Conservation (phyloP, 1,140 invertebrate species). For the Zaprionus inermis region DNA sequence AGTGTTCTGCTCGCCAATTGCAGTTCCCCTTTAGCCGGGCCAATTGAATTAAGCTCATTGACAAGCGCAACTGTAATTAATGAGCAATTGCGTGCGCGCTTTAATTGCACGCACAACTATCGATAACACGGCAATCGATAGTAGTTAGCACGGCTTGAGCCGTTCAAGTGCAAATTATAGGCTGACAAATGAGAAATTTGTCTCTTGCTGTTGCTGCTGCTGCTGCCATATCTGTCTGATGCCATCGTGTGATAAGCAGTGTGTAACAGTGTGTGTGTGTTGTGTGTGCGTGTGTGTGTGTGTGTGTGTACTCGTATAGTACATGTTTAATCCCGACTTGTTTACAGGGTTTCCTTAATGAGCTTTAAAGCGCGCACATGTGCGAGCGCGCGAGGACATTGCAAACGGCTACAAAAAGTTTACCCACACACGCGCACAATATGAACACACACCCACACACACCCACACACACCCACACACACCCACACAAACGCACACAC, state of each 20-base stretch:
- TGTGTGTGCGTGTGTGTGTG: background rate
- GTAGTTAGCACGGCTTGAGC: background rate
- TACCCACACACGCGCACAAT: constrained; percentile 14
- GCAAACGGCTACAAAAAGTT: constrained; percentile 41
- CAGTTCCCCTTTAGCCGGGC: background rate
- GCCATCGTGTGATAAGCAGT: background rate
- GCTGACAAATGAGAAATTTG: constrained; percentile 30
- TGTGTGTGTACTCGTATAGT: background rate
- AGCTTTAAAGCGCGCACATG: constrained; percentile 25
- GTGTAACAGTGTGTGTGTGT: background rate
- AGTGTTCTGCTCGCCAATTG: background rate
- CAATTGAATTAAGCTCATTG: constrained; percentile 1
- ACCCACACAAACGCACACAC: constrained; percentile 14
- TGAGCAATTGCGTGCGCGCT: background rate
- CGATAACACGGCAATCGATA: constrained; percentile 6
- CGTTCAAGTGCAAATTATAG: constrained; percentile 1
- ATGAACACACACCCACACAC: constrained; percentile 13
- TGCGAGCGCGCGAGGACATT: background rate
- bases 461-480: constrained; percentile 10
- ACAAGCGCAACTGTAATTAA: background rate
- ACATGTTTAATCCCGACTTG: constrained; percentile 13
- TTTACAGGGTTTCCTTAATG: constrained; percentile 39
- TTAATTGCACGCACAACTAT: background rate
- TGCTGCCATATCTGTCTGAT: constrained; percentile 4
- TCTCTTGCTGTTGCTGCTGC: too few relatives aligned